Evolutionary conservation across 2,797 vertebrate species (phyloP).

Genomic region (Taenioides sp.): DNA sequence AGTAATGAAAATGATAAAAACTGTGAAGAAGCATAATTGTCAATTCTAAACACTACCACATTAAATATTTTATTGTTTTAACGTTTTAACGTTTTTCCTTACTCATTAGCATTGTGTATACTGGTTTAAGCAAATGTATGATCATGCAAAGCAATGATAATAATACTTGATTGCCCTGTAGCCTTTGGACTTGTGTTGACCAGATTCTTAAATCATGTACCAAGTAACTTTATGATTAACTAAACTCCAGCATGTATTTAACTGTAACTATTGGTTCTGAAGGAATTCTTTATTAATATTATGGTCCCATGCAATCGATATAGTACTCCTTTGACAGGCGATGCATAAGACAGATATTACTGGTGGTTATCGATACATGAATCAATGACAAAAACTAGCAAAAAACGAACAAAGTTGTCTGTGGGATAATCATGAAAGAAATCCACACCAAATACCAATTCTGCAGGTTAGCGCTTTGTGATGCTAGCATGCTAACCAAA

Average conservation of each 20-base stretch:
- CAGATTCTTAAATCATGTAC: no score
- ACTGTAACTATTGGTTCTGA: background rate
- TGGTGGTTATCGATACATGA: no score
- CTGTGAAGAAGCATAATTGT: no score
- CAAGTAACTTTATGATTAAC: no score
- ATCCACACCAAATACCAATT: background rate
- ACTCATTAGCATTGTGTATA: background rate
- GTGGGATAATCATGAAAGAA: background rate
- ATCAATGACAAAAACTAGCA: background rate
- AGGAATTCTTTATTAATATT: background rate
- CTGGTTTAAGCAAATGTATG: background rate
- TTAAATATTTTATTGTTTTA: background rate
- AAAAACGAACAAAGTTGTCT: background rate
- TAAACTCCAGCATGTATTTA: background rate
- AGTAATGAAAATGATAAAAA: background rate
- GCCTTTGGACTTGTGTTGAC: no score
- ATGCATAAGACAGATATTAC: no score
- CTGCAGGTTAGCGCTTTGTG: background rate
- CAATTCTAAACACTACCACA: background rate
- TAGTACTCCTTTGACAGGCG: background rate
- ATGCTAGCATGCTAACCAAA: slow-evolving; percentile 11
- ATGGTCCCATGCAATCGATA: background rate
- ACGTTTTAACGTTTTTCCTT: background rate
- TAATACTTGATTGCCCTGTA: no score
- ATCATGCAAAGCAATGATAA: no score